Evolutionary conservation across 2,888 invertebrate genomes (phyloP).

Genomic region (Amphipoea oculea): DNA sequence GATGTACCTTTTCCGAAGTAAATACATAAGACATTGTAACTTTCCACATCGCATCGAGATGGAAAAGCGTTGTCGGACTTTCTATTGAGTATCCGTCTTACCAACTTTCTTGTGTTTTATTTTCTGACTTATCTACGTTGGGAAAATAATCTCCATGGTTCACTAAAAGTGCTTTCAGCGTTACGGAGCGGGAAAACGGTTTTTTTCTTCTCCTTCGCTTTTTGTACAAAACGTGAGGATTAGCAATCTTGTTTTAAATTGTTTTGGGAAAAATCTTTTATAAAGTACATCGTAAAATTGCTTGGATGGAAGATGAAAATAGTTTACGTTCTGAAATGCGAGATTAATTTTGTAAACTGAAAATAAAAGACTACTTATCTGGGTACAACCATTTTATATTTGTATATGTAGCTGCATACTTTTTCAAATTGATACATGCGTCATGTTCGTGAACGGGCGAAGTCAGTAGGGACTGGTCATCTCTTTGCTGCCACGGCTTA

Average conservation of each 20-base stretch:
- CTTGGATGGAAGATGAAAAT: slow-evolving; percentile 30
- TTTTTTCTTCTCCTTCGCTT: slow-evolving; percentile 22
- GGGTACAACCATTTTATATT: neutral
- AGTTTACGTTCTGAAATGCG: slow-evolving; percentile 21
- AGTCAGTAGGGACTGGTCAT: too few relatives aligned
- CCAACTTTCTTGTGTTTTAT: slow-evolving; percentile 65
- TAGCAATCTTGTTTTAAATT: slow-evolving; percentile 64
- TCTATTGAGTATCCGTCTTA: slow-evolving; percentile 63
- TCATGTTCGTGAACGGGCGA: too few relatives aligned
- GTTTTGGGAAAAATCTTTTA: slow-evolving; percentile 48
- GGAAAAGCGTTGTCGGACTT: slow-evolving; percentile 68
- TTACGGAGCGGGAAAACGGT: slow-evolving; percentile 43
- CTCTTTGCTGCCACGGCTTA: too few relatives aligned
- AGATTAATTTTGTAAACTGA: slow-evolving; percentile 15
- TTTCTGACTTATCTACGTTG: slow-evolving; percentile 57
- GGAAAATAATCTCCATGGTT: slow-evolving; percentile 62
- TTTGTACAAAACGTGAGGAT: slow-evolving; percentile 48
- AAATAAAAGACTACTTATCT: neutral
- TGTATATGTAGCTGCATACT: neutral
- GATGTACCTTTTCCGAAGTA: slow-evolving; percentile 17
- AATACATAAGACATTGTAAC: slow-evolving; percentile 43
- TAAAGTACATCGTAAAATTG: slow-evolving; percentile 46
- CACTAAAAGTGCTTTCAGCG: slow-evolving; percentile 59
- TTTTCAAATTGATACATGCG: neutral
- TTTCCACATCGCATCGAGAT: slow-evolving; percentile 62